Evolutionary conservation across 1,140 invertebrate species (phyloP), one percentile per base, ranked within the genome.

Genomic region (Probaryconus sp.): DNA sequence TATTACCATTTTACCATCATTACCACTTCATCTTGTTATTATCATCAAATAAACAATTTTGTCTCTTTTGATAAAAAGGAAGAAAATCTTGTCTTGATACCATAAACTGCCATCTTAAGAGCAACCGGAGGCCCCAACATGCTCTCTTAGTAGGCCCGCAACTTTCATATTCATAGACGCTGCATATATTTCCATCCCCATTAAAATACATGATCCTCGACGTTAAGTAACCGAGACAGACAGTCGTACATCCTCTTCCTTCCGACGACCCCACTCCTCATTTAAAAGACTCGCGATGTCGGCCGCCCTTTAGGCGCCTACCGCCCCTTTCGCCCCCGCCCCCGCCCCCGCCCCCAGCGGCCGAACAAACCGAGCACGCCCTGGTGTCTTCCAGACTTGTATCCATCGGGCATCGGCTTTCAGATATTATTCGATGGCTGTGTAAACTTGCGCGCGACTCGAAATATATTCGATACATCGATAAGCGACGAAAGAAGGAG

Each of bases 151-250:
- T 82, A 83, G 71, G 75, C 71, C 69, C 55, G 76, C 73, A 83
- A 81, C 79, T 83, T 84, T 84, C 81, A 83, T 84, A 83, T 83
- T 84, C 82, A 84, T 84, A 83, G 79, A 81, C 76, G 76, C 76
- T 79, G 79, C 78, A 80, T 83, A 83, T 82, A 83, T 83, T 82
- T 80, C 72, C 76, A 79, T 79, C 50, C 60, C 55, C 68, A 79
- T 76, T 78, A 75, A 60, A 53, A 67, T 68, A 31, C 30, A 35
- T 38, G 20, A 64, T 63, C 30, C 9, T 37, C 30, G 43, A 43
- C 26, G 4, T n/a, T n/a, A n/a, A n/a, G n/a, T n/a, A n/a, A n/a
- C n/a, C n/a, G n/a, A n/a, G n/a, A n/a, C n/a, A n/a, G n/a, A n/a
- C n/a, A n/a, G n/a, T n/a, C n/a, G n/a, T n/a, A n/a, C n/a, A n/a